These are phyloP conservation scores for Strongylocentrotus purpuratus DNA, from an alignment of 35 echinoderm and acorn worm species.

Conservation along the genomic window DNA sequence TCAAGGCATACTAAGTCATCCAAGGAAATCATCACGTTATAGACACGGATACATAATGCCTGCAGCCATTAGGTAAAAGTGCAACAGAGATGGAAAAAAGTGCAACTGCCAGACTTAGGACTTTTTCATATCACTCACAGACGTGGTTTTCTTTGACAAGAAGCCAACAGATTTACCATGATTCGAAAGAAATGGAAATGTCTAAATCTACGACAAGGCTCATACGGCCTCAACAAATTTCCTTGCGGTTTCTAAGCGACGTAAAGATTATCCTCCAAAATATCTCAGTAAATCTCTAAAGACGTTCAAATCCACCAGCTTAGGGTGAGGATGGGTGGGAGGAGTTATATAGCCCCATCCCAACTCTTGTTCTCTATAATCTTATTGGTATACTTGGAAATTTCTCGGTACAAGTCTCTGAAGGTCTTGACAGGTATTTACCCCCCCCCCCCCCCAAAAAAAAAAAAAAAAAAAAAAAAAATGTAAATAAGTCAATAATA, in stretches of 20 bases:
- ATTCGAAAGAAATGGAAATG: background rate
- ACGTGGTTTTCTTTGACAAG: background rate
- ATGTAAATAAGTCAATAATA: too few relatives aligned
- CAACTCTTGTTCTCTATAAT: too few relatives aligned
- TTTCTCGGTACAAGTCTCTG: too few relatives aligned
- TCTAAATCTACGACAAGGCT: background rate
- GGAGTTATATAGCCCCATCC: too few relatives aligned
- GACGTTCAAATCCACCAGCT: background rate
- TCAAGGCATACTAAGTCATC: too few relatives aligned
- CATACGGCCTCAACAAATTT: background rate
- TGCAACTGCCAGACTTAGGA: background rate
- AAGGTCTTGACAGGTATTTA: too few relatives aligned
- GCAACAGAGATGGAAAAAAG: background rate
- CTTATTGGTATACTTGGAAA: too few relatives aligned
- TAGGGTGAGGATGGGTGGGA: too few relatives aligned
- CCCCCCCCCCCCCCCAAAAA: too few relatives aligned
- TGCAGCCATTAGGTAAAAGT: background rate
- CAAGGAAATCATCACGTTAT: too few relatives aligned
- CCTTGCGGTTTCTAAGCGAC: background rate
- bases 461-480: too few relatives aligned
- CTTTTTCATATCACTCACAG: background rate
- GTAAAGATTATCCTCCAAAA: background rate
- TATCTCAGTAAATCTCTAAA: background rate
- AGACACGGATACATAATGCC: too few relatives aligned
- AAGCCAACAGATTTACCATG: background rate